Evolutionary conservation across 2,113 vertebrate species (phyloP).

Genomic region (Tringa solitaria): DNA sequence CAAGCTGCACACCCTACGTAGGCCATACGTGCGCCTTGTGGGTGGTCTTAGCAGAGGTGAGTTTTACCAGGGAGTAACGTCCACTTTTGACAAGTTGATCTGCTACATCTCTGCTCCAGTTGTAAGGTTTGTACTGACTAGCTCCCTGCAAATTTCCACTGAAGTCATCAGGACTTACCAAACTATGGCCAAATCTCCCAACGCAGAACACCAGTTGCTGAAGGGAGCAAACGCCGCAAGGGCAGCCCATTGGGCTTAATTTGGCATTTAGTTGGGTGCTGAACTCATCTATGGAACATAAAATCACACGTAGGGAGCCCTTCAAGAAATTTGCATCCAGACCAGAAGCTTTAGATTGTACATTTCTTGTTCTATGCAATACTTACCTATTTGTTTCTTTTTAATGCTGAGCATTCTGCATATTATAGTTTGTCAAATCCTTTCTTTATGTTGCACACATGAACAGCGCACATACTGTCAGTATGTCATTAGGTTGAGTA

Average conservation of each 20-base stretch:
- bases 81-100: background rate
- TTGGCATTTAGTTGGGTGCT: background rate
- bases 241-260: background rate
- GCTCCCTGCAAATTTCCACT: background rate
- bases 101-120: background rate
- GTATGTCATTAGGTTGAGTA: background rate
- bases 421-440: background rate
- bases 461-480: background rate
- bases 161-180: background rate
- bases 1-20: fast-evolving
- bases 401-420: background rate
- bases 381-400: background rate
- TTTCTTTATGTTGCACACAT: background rate
- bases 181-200: background rate
- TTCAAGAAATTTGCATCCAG: background rate
- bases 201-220: background rate
- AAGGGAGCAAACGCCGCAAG: background rate
- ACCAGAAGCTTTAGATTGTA: background rate
- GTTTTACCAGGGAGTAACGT: background rate
- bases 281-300: background rate
- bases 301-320: background rate
- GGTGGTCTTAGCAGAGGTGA: background rate
- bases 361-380: background rate
- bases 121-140: background rate
- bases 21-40: fast-evolving